A percentile compares a stretch with the other conserved stretches of the same genome.
Evolutionary conservation across 2,113 vertebrate species (phyloP).

Genomic region (Hyla sarda): DNA sequence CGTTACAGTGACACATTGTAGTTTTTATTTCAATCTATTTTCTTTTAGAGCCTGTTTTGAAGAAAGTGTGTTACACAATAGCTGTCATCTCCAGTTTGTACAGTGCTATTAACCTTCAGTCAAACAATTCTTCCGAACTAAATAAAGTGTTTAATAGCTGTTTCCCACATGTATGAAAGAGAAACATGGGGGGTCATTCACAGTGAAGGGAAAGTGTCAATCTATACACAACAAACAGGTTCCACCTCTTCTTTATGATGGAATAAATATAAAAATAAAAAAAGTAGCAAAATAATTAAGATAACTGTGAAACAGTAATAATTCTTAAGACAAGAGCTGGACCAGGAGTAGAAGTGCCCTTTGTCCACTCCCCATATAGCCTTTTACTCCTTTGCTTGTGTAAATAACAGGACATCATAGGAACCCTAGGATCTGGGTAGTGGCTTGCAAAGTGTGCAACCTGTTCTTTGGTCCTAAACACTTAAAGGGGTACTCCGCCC

Average conservation of each 20-base stretch:
- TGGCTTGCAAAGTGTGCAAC: too few species aligned
- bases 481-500: too few species aligned
- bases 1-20: not conserved
- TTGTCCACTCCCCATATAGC: too few species aligned
- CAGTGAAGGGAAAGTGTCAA: not conserved
- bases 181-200: not conserved
- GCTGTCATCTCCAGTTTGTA: not conserved
- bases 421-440: too few species aligned
- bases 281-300: not conserved
- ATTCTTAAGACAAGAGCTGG: not conserved
- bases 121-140: not conserved
- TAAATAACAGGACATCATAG: too few species aligned
- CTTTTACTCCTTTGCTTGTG: too few species aligned
- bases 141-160: not conserved
- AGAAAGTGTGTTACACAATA: not conserved
- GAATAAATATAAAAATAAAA: too few species aligned
- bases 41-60: not conserved
- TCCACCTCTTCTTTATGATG: not conserved
- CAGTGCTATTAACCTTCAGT: not conserved
- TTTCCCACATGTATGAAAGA: not conserved
- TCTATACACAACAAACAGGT: not conserved
- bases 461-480: too few species aligned
- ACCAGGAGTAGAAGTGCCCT: too few species aligned
- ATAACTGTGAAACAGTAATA: not conserved
- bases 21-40: constrained; percentile 11